Conservation (phyloP, 2,888 invertebrate genomes). For the Netelia melanura region DNA sequence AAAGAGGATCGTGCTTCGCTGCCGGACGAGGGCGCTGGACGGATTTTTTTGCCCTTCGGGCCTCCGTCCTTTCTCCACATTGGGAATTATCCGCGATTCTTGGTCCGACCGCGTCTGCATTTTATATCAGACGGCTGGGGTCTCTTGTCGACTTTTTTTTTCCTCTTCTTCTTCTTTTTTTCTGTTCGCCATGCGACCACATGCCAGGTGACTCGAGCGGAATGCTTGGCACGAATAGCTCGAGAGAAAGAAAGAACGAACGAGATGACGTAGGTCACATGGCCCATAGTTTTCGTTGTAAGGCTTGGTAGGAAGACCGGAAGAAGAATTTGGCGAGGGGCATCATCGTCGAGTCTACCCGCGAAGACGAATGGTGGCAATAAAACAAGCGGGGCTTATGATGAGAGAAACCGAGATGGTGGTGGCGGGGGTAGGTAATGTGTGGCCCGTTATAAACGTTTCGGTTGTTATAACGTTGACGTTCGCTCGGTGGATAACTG, state of each 20-base stretch:
- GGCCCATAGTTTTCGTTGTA: conserved; percentile 27
- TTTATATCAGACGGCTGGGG: conserved; percentile 2
- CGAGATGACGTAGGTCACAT: conserved; percentile 7
- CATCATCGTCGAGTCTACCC: conserved; percentile 71
- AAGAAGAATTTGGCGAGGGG: conserved; percentile 71
- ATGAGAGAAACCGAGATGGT: conserved; percentile 43
- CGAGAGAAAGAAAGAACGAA: neutral
- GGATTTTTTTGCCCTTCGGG: conserved; percentile 25
- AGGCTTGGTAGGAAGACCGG: conserved; percentile 28
- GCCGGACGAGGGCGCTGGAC: conserved; percentile 34
- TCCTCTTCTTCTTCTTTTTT: neutral
- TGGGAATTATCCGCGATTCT: conserved; percentile 46
- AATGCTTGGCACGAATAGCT: conserved; percentile 18
- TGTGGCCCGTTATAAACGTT: conserved; percentile 79
- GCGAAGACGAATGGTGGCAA: conserved; percentile 77
- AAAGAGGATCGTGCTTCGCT: conserved; percentile 63
- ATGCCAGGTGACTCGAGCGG: neutral
- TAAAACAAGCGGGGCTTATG: conserved; percentile 74
- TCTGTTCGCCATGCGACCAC: neutral
- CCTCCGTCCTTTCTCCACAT: conserved; percentile 28
- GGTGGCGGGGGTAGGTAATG: conserved; percentile 71
- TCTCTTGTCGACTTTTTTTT: conserved; percentile 17
- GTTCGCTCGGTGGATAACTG: conserved; percentile 77
- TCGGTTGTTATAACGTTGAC: conserved; percentile 77
- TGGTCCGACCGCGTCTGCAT: neutral